phyloP scores from a whole-genome alignment of 2,113 vertebrate species.

The Crypturellus undulatus region DNA sequence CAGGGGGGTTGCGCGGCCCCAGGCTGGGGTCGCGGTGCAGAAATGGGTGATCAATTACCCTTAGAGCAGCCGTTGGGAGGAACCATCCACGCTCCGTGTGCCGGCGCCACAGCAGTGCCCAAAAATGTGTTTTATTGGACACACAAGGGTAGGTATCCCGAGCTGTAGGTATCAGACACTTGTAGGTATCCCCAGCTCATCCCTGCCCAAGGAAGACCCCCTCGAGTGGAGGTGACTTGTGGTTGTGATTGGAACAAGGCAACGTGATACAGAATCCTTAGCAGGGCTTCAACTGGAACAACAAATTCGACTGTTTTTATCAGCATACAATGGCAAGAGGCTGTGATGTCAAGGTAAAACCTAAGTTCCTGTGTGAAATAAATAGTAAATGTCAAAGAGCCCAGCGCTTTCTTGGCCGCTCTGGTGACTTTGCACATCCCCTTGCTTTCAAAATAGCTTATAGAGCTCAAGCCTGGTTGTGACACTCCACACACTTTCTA shows the following conservation, averaged over 20 bases:
- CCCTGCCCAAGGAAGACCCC: not conserved
- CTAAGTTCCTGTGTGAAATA: not conserved
- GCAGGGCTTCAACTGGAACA: not conserved
- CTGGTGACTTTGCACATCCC: not conserved
- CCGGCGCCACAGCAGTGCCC: not conserved
- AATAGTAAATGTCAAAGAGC: not conserved
- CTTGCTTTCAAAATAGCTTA: not conserved
- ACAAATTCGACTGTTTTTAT: not conserved
- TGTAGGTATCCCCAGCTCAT: not conserved
- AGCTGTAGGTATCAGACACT: not conserved
- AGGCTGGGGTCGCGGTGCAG: not conserved
- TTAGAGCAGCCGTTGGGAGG: fast-evolving
- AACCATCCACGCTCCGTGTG: fast-evolving
- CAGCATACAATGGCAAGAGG: not conserved
- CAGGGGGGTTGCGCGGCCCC: not conserved
- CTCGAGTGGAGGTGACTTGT: not conserved
- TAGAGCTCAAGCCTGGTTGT: not conserved
- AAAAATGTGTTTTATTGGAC: not conserved
- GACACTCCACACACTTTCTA: not conserved
- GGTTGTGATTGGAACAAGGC: not conserved
- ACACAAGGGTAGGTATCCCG: not conserved
- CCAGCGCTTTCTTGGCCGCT: not conserved
- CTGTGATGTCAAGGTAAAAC: not conserved
- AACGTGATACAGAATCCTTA: not conserved
- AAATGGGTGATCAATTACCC: not conserved